Evolutionary conservation across 1,140 invertebrate species (phyloP), one percentile per base, ranked within the genome.

Genomic region (Mya arenaria): DNA sequence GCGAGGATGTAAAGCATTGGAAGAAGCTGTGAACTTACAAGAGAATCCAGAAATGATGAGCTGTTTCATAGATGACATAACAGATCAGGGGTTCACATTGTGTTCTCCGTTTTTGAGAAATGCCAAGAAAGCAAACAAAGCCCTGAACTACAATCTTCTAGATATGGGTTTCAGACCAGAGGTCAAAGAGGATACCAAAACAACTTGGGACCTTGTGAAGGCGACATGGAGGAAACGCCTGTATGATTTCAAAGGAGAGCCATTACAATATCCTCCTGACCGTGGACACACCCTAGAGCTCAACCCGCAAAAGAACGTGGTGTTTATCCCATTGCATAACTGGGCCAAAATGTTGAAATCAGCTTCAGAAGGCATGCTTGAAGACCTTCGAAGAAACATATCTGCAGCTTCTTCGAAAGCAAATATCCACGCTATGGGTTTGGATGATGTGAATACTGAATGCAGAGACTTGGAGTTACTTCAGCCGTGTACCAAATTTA

Each of bases 91-190:
- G 28, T 44, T 87, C 65, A 60, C 69, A 28, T 34, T 88, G 17
- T 82, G 36, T 41, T 65, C 81, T 36, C 87, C 87, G 25, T 55
- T 37, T 8, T 75, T 86, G 39, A 73, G 56, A 19, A 48, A 32
- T 36, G 44, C 87, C n/a, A 44, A 71, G 3, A 48, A 65, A 39
- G 52, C 44, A 17, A 58, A 74, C 41, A 72, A 62, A 37, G 72
- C 82, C 60, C 13, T 88, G 25, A 69, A 83, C 37, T 85, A 85
- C 56, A 85, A 82, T 65, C 28, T 85, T n/a, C 63, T 88, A 19
- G 84, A 83, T 23, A 79, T 85, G 52, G 78, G 77, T 30, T 44
- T 65, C 19, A 85, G 81, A 52, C 87, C 87, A 1, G 69, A 71
- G 32, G 23, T 82, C n/a, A 19, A 62, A 15, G 37, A 52, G 58